Conservation (phyloP, 2,797 vertebrate species). For the Ambastaia sidthimunki region DNA sequence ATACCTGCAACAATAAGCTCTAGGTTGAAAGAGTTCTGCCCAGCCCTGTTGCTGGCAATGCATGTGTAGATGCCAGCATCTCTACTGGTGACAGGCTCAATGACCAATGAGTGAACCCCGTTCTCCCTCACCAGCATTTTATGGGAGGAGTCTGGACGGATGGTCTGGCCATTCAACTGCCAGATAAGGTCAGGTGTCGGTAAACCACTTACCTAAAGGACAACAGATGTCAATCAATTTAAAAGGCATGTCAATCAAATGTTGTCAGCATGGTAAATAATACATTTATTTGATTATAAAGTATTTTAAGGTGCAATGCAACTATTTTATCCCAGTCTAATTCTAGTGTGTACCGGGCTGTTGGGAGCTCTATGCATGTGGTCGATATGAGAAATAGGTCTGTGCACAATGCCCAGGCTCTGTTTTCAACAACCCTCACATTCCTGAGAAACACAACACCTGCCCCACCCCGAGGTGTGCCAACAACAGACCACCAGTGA, state of each 20-base stretch:
- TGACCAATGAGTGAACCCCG: conserved; percentile 94
- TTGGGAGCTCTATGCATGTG: conserved; percentile 4
- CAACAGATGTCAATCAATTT: background rate
- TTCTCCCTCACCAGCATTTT: conserved; percentile 99
- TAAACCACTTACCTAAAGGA: conserved; percentile 90
- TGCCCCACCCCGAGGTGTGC: conserved; percentile 55
- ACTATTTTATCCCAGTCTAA: background rate
- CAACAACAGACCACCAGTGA: conserved; percentile 52
- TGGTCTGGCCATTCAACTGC: conserved; percentile 91
- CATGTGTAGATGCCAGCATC: conserved; percentile 97
- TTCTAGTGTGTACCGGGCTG: conserved; percentile 38
- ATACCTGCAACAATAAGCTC: conserved; percentile 96
- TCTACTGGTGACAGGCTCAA: conserved; percentile 91
- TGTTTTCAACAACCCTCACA: conserved; percentile 46
- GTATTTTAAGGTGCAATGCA: background rate
- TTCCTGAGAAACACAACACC: conserved; percentile 61
- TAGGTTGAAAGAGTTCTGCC: conserved; percentile 96
- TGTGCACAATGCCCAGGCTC: conserved; percentile 36
- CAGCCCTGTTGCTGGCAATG: conserved; percentile 92
- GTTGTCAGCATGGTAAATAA: background rate
- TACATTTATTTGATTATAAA: background rate
- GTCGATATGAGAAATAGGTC: conserved; percentile 64
- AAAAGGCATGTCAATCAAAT: background rate
- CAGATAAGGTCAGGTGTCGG: conserved; percentile 95
- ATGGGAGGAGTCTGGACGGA: conserved; percentile 91